phyloP scores from a whole-genome alignment of 2,797 vertebrate genomes.

The Acanthopagrus latus region DNA sequence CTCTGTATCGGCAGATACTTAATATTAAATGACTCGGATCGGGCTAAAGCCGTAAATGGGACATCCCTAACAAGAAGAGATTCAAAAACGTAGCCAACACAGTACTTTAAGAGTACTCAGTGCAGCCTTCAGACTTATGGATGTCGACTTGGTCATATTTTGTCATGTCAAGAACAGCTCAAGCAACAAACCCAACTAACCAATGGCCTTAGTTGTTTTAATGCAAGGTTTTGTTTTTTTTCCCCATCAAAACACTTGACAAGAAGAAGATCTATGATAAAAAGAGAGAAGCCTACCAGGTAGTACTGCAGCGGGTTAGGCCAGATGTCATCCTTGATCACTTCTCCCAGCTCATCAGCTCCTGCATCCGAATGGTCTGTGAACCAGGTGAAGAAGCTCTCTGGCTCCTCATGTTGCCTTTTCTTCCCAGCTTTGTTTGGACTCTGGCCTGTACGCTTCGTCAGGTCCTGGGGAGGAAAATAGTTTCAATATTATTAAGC shows the following conservation, averaged over 20 bases:
- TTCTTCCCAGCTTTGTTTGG: constrained; percentile 97
- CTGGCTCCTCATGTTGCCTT: constrained; percentile 98
- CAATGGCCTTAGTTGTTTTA: too few species aligned
- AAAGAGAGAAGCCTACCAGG: constrained; percentile 81
- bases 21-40: too few species aligned
- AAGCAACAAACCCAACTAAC: too few species aligned
- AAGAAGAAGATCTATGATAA: neutral
- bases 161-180: too few species aligned
- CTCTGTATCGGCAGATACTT: too few species aligned
- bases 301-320: constrained; percentile 98
- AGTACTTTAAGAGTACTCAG: too few species aligned
- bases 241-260: too few species aligned
- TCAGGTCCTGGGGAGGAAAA: constrained; percentile 88
- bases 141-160: neutral
- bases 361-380: constrained; percentile 97
- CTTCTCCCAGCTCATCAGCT: constrained; percentile 95
- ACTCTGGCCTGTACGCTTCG: constrained; percentile 94
- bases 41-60: too few species aligned
- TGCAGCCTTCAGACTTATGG: too few species aligned
- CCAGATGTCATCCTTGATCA: constrained; percentile 99
- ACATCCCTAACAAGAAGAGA: too few species aligned
- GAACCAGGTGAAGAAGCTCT: constrained; percentile 99
- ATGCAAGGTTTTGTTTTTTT: too few species aligned
- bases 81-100: too few species aligned
- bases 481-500: neutral